phyloP scores from a whole-genome alignment of 1,140 invertebrate species.

The Scaptomyza montana region DNA sequence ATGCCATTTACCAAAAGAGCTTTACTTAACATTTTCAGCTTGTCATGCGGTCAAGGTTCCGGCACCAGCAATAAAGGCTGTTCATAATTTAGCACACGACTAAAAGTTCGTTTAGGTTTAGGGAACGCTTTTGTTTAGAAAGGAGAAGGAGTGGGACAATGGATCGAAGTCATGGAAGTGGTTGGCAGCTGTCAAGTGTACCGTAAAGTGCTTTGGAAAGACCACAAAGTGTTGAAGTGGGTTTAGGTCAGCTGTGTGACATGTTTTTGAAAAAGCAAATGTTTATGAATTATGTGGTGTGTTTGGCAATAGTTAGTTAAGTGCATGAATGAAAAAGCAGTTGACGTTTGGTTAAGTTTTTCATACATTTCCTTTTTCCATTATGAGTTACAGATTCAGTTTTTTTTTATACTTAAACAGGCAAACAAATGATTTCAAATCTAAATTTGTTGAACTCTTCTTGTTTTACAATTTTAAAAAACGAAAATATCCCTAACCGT shows the following conservation, averaged over 20 bases:
- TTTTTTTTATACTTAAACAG: too few relatives aligned
- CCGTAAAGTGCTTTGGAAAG: conserved; percentile 41
- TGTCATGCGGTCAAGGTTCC: conserved; percentile 71
- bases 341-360: background rate
- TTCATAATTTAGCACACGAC: conserved; percentile 65
- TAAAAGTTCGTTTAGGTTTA: conserved; percentile 30
- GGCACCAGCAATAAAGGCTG: conserved; percentile 53
- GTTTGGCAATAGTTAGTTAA: background rate
- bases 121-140: conserved; percentile 27
- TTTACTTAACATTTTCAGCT: conserved; percentile 65
- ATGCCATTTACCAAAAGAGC: conserved; percentile 37
- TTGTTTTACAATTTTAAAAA: too few relatives aligned
- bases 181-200: conserved; percentile 48
- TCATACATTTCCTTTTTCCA: background rate
- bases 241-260: conserved; percentile 38
- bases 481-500: too few relatives aligned
- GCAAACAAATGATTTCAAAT: too few relatives aligned
- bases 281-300: conserved; percentile 42
- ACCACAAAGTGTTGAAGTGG: conserved; percentile 52
- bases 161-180: background rate
- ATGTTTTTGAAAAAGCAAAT: conserved; percentile 41
- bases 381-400: too few relatives aligned
- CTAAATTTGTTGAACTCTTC: too few relatives aligned
- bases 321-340: background rate
- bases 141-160: background rate